Conservation (phyloP, 1,140 invertebrate species). For the Spodoptera litura region DNA sequence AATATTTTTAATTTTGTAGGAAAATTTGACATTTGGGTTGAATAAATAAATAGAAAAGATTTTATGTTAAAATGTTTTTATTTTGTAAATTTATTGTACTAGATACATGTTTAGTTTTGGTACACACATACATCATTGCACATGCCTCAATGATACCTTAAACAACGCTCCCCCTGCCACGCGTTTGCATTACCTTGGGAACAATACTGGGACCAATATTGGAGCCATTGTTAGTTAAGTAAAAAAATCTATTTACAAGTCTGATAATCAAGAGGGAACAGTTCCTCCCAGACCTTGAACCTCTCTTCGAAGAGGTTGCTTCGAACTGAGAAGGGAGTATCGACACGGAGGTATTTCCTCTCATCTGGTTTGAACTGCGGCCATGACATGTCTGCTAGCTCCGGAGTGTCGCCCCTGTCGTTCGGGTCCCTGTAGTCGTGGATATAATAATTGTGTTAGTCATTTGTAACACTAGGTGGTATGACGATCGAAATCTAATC, state of each 20-base stretch:
- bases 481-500: too few relatives aligned
- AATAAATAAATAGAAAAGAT: too few relatives aligned
- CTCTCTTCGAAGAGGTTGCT: slow-evolving; percentile 65
- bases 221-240: too few relatives aligned
- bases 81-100: too few relatives aligned
- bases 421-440: slow-evolving; percentile 63
- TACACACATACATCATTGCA: too few relatives aligned
- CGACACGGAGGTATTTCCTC: slow-evolving; percentile 62
- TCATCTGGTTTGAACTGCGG: slow-evolving; percentile 53
- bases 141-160: background rate
- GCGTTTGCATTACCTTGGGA: too few relatives aligned
- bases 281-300: slow-evolving; percentile 66
- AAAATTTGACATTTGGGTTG: too few relatives aligned
- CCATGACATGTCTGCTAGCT: slow-evolving; percentile 32
- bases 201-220: too few relatives aligned
- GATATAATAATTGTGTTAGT: background rate
- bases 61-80: too few relatives aligned
- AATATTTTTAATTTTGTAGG: too few relatives aligned
- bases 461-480: background rate
- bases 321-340: slow-evolving; percentile 49
- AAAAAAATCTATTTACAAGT: slow-evolving; percentile 12
- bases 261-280: slow-evolving; percentile 63
- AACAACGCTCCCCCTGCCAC: too few relatives aligned
- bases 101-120: background rate
- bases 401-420: slow-evolving; percentile 50